These are phyloP conservation scores for Muntiacus muntjak DNA, from an alignment of 2,113 vertebrate species.

Conservation along the genomic window DNA sequence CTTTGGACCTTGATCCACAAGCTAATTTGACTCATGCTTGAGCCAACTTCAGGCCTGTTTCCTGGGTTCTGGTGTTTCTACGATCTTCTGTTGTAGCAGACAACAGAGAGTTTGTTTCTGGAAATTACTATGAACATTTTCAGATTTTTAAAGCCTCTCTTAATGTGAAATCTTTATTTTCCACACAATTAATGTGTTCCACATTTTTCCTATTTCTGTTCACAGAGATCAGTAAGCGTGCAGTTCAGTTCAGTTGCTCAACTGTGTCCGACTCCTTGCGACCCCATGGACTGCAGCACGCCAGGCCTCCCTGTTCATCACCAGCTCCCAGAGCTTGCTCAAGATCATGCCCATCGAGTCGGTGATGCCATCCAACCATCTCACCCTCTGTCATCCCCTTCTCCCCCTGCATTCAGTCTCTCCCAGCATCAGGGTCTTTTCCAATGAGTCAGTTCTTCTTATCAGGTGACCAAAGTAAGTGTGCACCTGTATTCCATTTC, in stretches of 20 bases:
- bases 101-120: not conserved
- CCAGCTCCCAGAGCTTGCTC: accelerated
- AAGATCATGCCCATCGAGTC: not conserved
- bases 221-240: not conserved
- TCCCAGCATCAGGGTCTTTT: not conserved
- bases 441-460: not conserved
- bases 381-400: not conserved
- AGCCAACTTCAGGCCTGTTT: not conserved
- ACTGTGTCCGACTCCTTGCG: not conserved
- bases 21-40: not conserved
- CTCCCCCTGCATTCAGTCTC: not conserved
- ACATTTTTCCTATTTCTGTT: not conserved
- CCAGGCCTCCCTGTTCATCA: not conserved
- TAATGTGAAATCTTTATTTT: not conserved
- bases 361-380: not conserved
- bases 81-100: not conserved
- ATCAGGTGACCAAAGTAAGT: not conserved
- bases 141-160: not conserved
- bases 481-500: not conserved
- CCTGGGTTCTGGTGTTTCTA: not conserved
- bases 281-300: not conserved
- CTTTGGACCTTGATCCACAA: not conserved
- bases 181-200: not conserved
- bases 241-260: not conserved
- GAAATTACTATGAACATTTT: not conserved